Percentiles rank a stretch among this genome's conserved stretches.
These are phyloP conservation scores for Leptinotarsa texana DNA, from an alignment of 1,140 invertebrate genomes.

Conservation along the genomic window DNA sequence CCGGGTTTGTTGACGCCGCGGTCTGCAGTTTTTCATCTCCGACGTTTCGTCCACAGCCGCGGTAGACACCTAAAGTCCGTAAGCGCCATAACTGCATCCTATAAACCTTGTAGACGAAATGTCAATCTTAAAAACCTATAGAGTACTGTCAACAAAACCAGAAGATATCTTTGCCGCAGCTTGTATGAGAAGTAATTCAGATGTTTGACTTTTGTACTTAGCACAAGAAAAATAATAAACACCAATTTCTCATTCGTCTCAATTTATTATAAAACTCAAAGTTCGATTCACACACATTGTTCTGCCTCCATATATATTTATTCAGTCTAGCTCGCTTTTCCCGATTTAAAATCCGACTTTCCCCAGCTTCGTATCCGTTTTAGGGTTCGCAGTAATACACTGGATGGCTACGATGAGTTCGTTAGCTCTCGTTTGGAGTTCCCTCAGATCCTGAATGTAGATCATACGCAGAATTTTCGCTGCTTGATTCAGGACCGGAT, in stretches of 20 bases:
- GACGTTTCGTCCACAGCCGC: neutral
- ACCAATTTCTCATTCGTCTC: neutral
- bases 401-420: conserved; percentile 91
- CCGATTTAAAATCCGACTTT: conserved; percentile 75
- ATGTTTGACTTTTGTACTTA: too few species aligned
- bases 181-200: neutral
- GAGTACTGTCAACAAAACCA: neutral
- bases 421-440: conserved; percentile 94
- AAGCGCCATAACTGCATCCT: too few species aligned
- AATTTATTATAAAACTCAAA: neutral
- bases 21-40: too few species aligned
- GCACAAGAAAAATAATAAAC: neutral
- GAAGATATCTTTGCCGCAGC: neutral
- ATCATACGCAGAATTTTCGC: conserved; percentile 82
- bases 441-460: conserved; percentile 87
- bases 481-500: conserved; percentile 75
- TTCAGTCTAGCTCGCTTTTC: neutral
- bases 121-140: too few species aligned
- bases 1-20: neutral
- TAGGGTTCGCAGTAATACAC: conserved; percentile 92
- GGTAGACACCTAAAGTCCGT: too few species aligned
- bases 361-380: conserved; percentile 92
- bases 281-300: neutral
- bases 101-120: too few species aligned
- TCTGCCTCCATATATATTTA: neutral